These are phyloP conservation scores for Sebastiscus albofasciatus DNA, from an alignment of 2,797 vertebrate species.

Conservation along the genomic window DNA sequence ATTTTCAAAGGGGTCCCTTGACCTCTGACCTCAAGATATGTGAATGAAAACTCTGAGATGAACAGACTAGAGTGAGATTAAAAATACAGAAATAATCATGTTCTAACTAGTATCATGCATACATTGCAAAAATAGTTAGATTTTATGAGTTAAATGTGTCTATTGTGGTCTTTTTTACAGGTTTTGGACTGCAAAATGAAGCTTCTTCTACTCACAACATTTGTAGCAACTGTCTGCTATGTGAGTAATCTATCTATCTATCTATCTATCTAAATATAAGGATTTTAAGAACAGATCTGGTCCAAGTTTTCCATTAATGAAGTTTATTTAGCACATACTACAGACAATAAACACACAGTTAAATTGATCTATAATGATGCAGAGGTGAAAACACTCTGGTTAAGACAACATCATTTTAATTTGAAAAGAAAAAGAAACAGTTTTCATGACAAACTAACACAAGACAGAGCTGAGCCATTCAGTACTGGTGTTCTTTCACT, in stretches of 20 bases:
- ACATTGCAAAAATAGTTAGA: not conserved
- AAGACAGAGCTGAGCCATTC: not conserved
- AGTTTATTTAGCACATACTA: not conserved
- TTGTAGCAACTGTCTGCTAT: slow-evolving; percentile 50
- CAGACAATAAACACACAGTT: not conserved
- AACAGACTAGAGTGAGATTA: not conserved
- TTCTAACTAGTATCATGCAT: not conserved
- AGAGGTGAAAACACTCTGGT: not conserved
- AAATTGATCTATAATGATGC: not conserved
- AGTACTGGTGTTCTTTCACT: not conserved
- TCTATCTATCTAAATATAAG: not conserved
- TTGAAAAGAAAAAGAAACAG: not conserved
- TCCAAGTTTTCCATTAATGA: not conserved
- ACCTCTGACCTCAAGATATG: too few relatives aligned
- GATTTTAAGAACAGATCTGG: not conserved
- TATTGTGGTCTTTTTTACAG: not conserved
- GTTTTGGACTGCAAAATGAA: slow-evolving; percentile 67
- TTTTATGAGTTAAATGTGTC: not conserved
- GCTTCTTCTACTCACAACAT: slow-evolving; percentile 48
- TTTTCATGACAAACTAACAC: not conserved
- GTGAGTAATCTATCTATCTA: slow-evolving; percentile 58
- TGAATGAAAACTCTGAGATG: too few relatives aligned
- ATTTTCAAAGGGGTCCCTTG: too few relatives aligned
- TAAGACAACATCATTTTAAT: not conserved
- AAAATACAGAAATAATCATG: not conserved